Conservation (phyloP, 2,888 invertebrate species). For the Spilosoma lubricipeda region DNA sequence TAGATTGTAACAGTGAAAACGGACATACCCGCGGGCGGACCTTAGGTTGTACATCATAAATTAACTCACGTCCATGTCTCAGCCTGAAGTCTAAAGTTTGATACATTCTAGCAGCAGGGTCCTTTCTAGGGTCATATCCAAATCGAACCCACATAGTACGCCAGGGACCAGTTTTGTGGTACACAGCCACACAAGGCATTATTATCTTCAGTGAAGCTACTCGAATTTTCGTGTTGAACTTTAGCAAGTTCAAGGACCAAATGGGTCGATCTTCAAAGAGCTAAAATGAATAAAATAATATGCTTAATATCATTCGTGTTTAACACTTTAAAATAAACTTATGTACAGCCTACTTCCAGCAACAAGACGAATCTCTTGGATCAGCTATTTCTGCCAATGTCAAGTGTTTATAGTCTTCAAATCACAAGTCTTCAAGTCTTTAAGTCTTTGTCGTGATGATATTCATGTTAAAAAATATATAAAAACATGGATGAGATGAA, state of each 20-base stretch:
- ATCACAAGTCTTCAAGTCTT: too few species aligned
- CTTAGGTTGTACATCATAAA: background rate
- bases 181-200: slow-evolving; percentile 94
- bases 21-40: too few species aligned
- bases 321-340: too few species aligned
- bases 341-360: too few species aligned
- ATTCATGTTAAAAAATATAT: too few species aligned
- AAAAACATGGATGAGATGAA: too few species aligned
- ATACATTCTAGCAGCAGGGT: slow-evolving; percentile 92
- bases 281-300: slow-evolving; percentile 63
- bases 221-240: slow-evolving; percentile 87
- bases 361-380: too few species aligned
- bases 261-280: slow-evolving; percentile 95
- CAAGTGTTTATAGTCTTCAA: too few species aligned
- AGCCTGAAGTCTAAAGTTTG: slow-evolving; percentile 95
- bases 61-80: slow-evolving; percentile 85
- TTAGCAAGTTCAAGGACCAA: slow-evolving; percentile 94
- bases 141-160: slow-evolving; percentile 94
- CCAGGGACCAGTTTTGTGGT: slow-evolving; percentile 97
- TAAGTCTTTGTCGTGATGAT: too few species aligned
- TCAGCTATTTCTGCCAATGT: too few species aligned
- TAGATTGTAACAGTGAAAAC: too few species aligned
- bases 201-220: slow-evolving; percentile 90
- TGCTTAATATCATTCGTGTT: too few species aligned
- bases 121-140: slow-evolving; percentile 96